A percentile compares a stretch with the other conserved stretches of the same genome.
phyloP scores from a whole-genome alignment of 2,888 invertebrate genomes.

The Diarsia brunnea region DNA sequence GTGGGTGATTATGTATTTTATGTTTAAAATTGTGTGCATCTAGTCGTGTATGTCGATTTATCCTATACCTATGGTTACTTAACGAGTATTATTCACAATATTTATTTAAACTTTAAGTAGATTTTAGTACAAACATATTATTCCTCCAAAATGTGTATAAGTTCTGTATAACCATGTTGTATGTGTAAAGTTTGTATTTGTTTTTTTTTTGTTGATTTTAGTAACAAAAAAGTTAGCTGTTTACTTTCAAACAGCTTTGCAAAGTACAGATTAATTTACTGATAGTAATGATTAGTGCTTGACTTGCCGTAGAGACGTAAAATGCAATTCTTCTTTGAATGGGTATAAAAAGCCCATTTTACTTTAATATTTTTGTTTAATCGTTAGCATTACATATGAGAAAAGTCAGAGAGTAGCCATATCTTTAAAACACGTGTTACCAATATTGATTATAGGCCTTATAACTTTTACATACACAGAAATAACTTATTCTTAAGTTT shows the following conservation, averaged over 20 bases:
- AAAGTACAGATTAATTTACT: constrained; percentile 2
- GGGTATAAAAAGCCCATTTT: not conserved
- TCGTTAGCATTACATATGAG: not conserved
- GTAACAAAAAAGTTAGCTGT: not conserved
- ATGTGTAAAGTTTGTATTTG: constrained; percentile 6
- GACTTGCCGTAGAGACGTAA: not conserved
- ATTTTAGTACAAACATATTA: constrained; percentile 54
- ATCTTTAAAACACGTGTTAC: constrained; percentile 7
- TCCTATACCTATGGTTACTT: constrained; percentile 55
- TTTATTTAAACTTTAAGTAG: constrained; percentile 48
- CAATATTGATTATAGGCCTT: not conserved
- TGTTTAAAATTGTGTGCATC: constrained; percentile 54
- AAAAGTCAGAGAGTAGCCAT: constrained; percentile 16
- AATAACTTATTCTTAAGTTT: not conserved
- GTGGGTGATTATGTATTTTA: constrained; percentile 15
- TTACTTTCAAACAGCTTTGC: not conserved
- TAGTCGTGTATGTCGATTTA: constrained; percentile 54
- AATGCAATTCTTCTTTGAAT: not conserved
- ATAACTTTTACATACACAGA: not conserved
- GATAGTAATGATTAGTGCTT: not conserved
- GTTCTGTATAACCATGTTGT: constrained; percentile 3
- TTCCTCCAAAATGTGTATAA: constrained; percentile 24
- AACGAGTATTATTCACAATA: constrained; percentile 62
- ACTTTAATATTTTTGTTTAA: not conserved
- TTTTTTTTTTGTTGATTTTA: not conserved